Conservation (phyloP, 2,888 invertebrate genomes). For the Ceraclea dissimilis region DNA sequence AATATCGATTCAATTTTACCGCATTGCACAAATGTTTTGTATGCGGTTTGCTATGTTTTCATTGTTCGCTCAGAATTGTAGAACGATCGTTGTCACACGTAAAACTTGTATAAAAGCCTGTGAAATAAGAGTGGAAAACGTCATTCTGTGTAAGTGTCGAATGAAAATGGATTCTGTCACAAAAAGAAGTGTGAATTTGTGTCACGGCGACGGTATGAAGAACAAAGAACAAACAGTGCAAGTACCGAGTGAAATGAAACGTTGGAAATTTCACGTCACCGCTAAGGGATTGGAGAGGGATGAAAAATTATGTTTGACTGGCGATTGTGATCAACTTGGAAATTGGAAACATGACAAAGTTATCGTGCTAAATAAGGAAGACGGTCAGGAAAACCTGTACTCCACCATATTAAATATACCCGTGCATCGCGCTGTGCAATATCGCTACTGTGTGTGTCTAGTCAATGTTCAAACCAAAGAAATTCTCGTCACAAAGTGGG, state of each 20-base stretch:
- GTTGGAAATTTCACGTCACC: conserved; percentile 42
- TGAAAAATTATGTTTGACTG: conserved; percentile 64
- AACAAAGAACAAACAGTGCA: not conserved
- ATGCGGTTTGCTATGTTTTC: conserved; percentile 1
- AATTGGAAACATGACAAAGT: conserved; percentile 60
- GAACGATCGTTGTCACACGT: not conserved
- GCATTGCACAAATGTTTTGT: not conserved
- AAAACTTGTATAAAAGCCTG: not conserved
- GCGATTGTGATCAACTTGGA: conserved; percentile 60
- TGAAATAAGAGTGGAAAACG: not conserved
- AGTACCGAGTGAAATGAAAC: not conserved
- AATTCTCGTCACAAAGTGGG: conserved; percentile 59
- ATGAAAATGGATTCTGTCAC: not conserved
- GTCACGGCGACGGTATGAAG: not conserved
- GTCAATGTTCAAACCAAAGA: conserved; percentile 52
- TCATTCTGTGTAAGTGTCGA: not conserved
- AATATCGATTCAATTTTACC: conserved; percentile 6
- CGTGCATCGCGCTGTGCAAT: conserved; percentile 57
- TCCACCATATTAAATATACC: conserved; percentile 57
- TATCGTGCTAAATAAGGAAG: conserved; percentile 44
- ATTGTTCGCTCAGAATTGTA: not conserved
- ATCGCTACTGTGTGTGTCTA: conserved; percentile 70
- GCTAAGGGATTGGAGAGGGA: conserved; percentile 34
- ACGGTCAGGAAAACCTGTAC: conserved; percentile 50
- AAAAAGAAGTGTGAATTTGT: not conserved